Base-by-base conservation (phyloP, 2,113 vertebrate genomes). In the Xenopus borealis region DNA sequence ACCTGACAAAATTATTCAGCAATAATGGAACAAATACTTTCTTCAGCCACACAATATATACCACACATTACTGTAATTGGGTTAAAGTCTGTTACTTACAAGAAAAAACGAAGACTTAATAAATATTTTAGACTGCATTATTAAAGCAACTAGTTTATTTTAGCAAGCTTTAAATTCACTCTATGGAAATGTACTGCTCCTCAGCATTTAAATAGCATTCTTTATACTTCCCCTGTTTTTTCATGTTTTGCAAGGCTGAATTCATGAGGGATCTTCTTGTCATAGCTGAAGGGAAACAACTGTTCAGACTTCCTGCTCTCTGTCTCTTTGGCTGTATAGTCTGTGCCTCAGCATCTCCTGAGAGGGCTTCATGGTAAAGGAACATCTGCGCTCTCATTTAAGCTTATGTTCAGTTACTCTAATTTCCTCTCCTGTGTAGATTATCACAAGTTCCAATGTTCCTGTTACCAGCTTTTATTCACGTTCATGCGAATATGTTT, bases 311-410 rank as follows among this genome's bases (percentile, higher is more conserved):
- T 40, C 33, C 68, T 46, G 23, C 50, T 72, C 9, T 17, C 2
- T 12, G 3, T 69, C 66, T 73, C 4, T 0, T 40, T 20, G 67
- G 63, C 66, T 72, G 61, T 59, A 77, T 64, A 45, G 33, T 69
- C 66, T 45, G 47, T 63, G 58, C 46, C 46, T 64, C 62, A 57
- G 40, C n/a, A 69, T 77, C 74, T 77, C 74, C 59, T 27, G 74
- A 77, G 74, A 77, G 61, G 61, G 40, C 52, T 47, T 70, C 66
- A 55, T 70, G 44, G 59, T 57, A 67, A 64, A 70, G 19, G 62
- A 77, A 77, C 74, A 77, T 70, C 74, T 70, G 72, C 19, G 61
- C 74, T 70, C 66, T 64, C 67, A 64, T 55, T 77, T 14, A 18
- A 55, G 53, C 67, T 63, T 77, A 47, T 77, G 66, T 70, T 63